Evolutionary conservation across 2,113 vertebrate species (phyloP).

Genomic region (Psilopsiagon aurifrons): DNA sequence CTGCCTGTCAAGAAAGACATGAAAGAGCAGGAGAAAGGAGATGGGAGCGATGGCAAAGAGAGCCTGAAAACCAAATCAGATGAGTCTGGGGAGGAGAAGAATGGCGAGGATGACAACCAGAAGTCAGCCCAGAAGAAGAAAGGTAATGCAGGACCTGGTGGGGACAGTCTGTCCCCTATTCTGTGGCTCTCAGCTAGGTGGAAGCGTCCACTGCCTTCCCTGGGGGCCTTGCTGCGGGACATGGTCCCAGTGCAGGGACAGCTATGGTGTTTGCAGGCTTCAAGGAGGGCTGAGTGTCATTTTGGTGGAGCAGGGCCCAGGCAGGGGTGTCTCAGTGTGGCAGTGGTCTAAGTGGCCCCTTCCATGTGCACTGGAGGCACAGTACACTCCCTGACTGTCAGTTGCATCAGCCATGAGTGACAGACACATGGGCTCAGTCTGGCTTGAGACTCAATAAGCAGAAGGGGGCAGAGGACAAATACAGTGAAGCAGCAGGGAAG

Average conservation of each 20-base stretch:
- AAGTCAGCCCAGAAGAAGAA: constrained; percentile 92
- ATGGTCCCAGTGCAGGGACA: fast-evolving
- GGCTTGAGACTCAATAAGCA: background rate
- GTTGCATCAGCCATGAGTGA: background rate
- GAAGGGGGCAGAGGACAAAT: background rate
- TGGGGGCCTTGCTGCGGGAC: background rate
- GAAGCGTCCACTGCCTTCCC: background rate
- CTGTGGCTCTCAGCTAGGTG: background rate
- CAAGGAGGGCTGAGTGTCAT: background rate
- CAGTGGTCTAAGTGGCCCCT: background rate
- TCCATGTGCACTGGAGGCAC: fast-evolving
- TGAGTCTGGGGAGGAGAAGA: constrained; percentile 96
- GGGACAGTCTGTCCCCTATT: background rate
- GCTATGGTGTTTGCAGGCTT: background rate
- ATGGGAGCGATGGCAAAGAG: constrained; percentile 90
- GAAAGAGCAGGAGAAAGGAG: constrained; percentile 91
- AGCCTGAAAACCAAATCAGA: constrained; percentile 94
- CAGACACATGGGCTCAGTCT: fast-evolving
- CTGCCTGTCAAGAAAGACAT: constrained; percentile 84
- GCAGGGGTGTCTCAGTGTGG: fast-evolving
- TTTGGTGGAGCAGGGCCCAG: background rate
- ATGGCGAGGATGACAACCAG: constrained; percentile 90
- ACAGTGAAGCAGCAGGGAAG: background rate
- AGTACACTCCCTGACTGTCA: background rate
- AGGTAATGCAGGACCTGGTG: constrained; percentile 74